These are phyloP conservation scores for Lysandra coridon DNA, from an alignment of 2,888 invertebrate species.

Conservation along the genomic window DNA sequence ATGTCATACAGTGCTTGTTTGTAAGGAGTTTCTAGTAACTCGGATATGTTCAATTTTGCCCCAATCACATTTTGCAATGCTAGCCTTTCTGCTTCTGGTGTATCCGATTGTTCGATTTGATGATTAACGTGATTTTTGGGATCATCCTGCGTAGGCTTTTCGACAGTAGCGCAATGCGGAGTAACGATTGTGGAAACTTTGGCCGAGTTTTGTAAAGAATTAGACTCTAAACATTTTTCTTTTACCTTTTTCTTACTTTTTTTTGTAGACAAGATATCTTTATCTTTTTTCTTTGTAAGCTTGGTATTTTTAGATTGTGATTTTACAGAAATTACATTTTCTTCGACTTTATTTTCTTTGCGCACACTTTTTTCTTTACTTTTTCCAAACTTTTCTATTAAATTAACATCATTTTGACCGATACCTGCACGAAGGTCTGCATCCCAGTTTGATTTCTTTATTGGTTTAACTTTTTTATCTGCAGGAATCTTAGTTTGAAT, in stretches of 20 bases:
- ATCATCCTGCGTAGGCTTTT: conserved; percentile 35
- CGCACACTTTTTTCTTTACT: conserved; percentile 44
- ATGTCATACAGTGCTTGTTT: conserved; percentile 75
- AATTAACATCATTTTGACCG: conserved; percentile 41
- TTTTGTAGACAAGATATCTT: conserved; percentile 28
- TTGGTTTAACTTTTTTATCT: conserved; percentile 41
- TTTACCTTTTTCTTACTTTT: conserved; percentile 45
- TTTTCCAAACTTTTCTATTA: conserved; percentile 33
- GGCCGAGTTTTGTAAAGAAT: conserved; percentile 45
- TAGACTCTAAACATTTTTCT: conserved; percentile 45
- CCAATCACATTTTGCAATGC: conserved; percentile 68
- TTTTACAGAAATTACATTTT: conserved; percentile 27
- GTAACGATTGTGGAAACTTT: conserved; percentile 65
- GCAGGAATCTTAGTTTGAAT: conserved; percentile 39
- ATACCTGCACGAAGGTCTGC: conserved; percentile 62
- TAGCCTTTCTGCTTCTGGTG: conserved; percentile 68
- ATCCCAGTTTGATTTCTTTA: conserved; percentile 63
- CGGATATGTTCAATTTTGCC: conserved; percentile 69
- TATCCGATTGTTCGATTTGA: conserved; percentile 55
- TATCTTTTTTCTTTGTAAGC: conserved; percentile 39
- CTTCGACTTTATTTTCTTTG: conserved; percentile 40
- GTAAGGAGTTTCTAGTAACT: conserved; percentile 81
- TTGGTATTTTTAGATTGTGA: conserved; percentile 21
- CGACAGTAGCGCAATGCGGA: conserved; percentile 38
- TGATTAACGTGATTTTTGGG: conserved; percentile 44